phyloP scores from a whole-genome alignment of 1,140 invertebrate genomes.

The Diabrotica undecimpunctata region DNA sequence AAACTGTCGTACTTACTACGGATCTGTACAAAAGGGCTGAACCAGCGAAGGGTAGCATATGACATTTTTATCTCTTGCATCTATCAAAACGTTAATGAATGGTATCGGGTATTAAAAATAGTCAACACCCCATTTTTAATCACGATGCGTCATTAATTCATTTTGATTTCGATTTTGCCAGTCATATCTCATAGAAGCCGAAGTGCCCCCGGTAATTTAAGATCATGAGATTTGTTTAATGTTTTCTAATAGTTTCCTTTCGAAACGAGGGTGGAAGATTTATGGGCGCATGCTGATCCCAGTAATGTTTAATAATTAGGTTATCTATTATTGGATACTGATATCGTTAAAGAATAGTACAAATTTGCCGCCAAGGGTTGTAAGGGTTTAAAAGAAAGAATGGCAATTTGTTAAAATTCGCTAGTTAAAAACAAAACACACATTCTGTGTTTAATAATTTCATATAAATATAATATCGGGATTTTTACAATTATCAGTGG shows the following conservation, averaged over 20 bases:
- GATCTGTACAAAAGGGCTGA: background rate
- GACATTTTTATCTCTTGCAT: constrained; percentile 11
- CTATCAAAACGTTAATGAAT: constrained; percentile 8
- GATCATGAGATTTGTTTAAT: background rate
- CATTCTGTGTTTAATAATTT: no score
- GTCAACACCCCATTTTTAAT: constrained; percentile 12
- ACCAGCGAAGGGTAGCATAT: background rate
- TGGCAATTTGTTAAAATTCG: no score
- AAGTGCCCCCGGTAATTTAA: background rate
- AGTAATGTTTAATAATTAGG: no score
- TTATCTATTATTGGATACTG: no score
- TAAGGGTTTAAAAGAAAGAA: no score
- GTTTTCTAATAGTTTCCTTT: background rate
- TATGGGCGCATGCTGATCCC: no score
- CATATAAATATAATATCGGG: no score
- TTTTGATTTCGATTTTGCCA: constrained; percentile 11
- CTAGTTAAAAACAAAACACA: no score
- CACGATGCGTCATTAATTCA: constrained; percentile 11
- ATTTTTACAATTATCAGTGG: no score
- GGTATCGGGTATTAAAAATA: constrained; percentile 13
- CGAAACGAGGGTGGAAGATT: no score
- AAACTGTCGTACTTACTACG: background rate
- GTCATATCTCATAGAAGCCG: constrained; percentile 7
- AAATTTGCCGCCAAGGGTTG: no score
- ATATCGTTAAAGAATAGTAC: no score